Base-by-base conservation (phyloP, 2,797 vertebrate species). In the Bovichtus variegatus region DNA sequence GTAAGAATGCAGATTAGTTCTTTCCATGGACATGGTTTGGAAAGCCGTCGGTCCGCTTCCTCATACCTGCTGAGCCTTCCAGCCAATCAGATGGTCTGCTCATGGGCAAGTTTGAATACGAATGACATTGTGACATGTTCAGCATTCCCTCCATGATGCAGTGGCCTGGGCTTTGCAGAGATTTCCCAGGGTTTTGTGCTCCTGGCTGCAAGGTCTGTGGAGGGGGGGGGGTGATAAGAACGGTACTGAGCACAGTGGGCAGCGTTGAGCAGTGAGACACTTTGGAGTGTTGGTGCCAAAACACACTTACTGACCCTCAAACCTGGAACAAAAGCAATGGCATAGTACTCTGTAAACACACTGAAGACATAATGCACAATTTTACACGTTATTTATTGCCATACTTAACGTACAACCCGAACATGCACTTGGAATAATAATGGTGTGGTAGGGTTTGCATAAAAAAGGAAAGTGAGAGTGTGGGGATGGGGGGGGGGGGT, bases 91-190 rank as follows among this genome's bases (percentile, higher is more conserved):
- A 74, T 51, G 0, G 2, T 7, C 64, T 7, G 54, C 72, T 68
- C 60, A 68, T 38, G 76, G 87, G 83, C 93, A 86, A 85, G 92
- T 93, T 93, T 13, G 61, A 89, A 85, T 92, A 82, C 59, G 88
- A 88, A 89, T 83, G 57, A 87, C 84, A 87, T 87, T 76, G 79
- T 58, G 71, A 87, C 83, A 82, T 80, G 92, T 92, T 92, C 88
- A 90, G 83, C 90, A 93, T 93, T 94, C 90, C 60, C 85, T 61
- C 59, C 54, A 46, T 67, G 78, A 23, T 51, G 51, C 58, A 73
- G 74, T 36, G 19, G 55, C 61, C 64, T 41, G 19, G 49, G 64
- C 71, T 54, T 73, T 71, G 60, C 77, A 72, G 54, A 81, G 44
- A 71, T 81, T 91, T 92, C 88, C 63, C 82, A 87, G 85, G 74